Conservation (phyloP, 2,113 vertebrate genomes). For the Deroptyus accipitrinus region DNA sequence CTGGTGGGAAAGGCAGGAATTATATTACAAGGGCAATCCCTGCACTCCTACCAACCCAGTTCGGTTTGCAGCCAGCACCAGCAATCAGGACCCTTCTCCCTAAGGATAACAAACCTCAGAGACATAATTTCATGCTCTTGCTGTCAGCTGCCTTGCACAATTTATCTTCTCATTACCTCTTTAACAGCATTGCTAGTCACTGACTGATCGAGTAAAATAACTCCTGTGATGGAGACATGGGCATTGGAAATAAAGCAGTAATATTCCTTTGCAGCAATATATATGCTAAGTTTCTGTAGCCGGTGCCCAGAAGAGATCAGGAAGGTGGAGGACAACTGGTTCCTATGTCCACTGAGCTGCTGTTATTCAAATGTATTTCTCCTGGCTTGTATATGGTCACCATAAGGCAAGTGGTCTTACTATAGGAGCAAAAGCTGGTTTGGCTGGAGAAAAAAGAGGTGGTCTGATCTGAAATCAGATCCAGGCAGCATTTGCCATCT, state of each 20-base stretch:
- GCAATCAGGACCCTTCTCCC: background rate
- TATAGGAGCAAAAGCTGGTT: background rate
- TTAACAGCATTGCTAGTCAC: constrained; percentile 23
- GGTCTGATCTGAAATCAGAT: background rate
- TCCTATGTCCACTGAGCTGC: background rate
- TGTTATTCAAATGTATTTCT: background rate
- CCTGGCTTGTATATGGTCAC: background rate
- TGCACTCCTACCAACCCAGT: background rate
- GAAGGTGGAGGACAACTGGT: background rate
- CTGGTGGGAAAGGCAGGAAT: background rate
- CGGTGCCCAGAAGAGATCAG: background rate
- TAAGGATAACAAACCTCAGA: background rate
- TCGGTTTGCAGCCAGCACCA: background rate
- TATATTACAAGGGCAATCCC: background rate
- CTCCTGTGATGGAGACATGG: background rate
- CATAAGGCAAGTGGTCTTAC: background rate
- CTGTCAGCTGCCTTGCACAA: constrained; percentile 7
- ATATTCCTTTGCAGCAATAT: background rate
- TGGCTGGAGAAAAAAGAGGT: background rate
- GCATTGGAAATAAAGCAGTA: background rate
- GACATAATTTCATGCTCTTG: constrained; percentile 35
- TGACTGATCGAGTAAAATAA: background rate
- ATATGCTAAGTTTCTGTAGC: background rate
- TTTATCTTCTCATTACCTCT: constrained; percentile 45
- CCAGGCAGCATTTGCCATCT: background rate